Evolutionary conservation across 2,888 invertebrate species (phyloP).

Genomic region (Cosmia pyralina): DNA sequence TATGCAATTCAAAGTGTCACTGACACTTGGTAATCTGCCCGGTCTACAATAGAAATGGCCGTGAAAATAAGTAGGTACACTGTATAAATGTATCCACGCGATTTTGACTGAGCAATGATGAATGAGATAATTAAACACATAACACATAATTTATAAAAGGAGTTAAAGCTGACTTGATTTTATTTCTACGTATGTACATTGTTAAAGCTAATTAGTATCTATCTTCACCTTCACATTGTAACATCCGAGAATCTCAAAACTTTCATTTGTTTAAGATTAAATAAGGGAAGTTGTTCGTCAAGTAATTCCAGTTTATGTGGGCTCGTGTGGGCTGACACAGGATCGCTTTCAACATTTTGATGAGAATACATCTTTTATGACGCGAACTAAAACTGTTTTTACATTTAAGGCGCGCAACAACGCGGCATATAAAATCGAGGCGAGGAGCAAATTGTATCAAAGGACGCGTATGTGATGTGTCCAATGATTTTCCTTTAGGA

Average conservation of each 20-base stretch:
- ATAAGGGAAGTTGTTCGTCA: constrained; percentile 69
- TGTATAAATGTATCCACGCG: neutral
- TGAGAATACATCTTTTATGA: constrained; percentile 65
- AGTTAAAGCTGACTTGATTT: neutral
- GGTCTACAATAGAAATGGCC: constrained; percentile 43
- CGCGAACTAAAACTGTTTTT: constrained; percentile 62
- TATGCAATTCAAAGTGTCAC: constrained; percentile 30
- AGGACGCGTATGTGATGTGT: constrained; percentile 51
- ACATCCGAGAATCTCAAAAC: constrained; percentile 41
- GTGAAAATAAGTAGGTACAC: constrained; percentile 30
- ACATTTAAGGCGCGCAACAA: constrained; percentile 45
- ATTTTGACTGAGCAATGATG: constrained; percentile 10
- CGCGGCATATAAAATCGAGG: constrained; percentile 48
- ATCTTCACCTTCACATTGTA: neutral
- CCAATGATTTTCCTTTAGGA: constrained; percentile 61
- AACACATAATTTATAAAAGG: too few relatives aligned
- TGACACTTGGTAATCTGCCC: constrained; percentile 49
- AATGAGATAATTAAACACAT: constrained; percentile 1
- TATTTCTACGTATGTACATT: neutral
- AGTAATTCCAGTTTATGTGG: constrained; percentile 69
- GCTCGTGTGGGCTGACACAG: constrained; percentile 69
- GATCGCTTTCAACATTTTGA: constrained; percentile 67
- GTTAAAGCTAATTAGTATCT: constrained; percentile 19
- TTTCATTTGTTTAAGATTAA: constrained; percentile 63
- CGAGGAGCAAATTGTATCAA: constrained; percentile 43